Evolutionary conservation across 2,888 invertebrate genomes (phyloP).

Genomic region (Sarcophaga subvicina): DNA sequence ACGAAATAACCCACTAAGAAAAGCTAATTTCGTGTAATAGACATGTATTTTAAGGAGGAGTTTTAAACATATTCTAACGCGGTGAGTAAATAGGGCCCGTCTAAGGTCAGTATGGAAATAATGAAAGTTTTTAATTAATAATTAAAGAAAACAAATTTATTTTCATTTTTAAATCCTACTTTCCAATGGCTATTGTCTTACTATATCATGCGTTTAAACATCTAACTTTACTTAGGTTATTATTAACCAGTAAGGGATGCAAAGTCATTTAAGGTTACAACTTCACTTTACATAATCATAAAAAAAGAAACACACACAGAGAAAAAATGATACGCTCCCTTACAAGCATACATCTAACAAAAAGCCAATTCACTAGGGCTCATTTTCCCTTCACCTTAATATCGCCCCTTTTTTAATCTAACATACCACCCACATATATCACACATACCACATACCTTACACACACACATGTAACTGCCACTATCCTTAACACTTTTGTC

Average conservation of each 20-base stretch:
- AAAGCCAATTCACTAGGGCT: slow-evolving; percentile 68
- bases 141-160: neutral
- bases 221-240: slow-evolving; percentile 79
- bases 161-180: neutral
- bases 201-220: slow-evolving; percentile 55
- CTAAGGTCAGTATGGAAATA: slow-evolving; percentile 28
- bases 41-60: slow-evolving; percentile 73
- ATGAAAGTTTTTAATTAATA: slow-evolving; percentile 40
- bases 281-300: slow-evolving; percentile 53
- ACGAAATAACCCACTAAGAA: too few relatives aligned
- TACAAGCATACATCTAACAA: slow-evolving; percentile 61
- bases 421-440: neutral
- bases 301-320: slow-evolving; percentile 32
- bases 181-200: neutral
- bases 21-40: neutral
- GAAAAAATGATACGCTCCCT: slow-evolving; percentile 26
- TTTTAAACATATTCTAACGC: slow-evolving; percentile 50
- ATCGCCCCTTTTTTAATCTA: neutral
- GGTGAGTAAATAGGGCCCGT: too few relatives aligned
- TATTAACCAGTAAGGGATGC: slow-evolving; percentile 81
- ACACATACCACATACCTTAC: neutral
- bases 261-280: slow-evolving; percentile 75
- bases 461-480: neutral
- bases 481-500: neutral
- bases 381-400: slow-evolving; percentile 12